Conservation (phyloP, 2,888 invertebrate species). For the Cephus nigrinus region DNA sequence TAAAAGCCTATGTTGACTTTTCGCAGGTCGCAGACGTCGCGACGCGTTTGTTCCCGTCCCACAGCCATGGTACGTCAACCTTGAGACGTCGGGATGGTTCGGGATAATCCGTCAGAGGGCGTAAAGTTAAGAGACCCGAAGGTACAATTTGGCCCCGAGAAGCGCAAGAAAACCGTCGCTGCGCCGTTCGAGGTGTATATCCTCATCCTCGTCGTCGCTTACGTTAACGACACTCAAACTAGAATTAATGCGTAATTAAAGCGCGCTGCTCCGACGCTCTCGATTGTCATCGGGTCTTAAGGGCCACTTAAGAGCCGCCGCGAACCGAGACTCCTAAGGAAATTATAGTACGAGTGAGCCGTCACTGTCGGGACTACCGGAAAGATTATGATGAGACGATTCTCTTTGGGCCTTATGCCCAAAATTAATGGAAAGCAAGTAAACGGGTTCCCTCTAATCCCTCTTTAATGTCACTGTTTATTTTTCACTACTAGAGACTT, state of each 20-base stretch:
- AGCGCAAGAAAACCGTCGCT: slow-evolving; percentile 32
- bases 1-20: background rate
- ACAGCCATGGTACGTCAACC: background rate
- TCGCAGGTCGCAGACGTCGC: background rate
- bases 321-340: background rate
- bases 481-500: slow-evolving; percentile 15
- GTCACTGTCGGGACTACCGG: background rate
- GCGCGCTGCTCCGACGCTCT: slow-evolving; percentile 31
- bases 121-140: slow-evolving; percentile 35
- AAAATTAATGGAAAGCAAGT: background rate
- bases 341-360: slow-evolving; percentile 1
- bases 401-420: background rate
- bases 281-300: slow-evolving; percentile 44
- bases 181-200: slow-evolving; percentile 29
- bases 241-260: slow-evolving; percentile 55
- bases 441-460: slow-evolving; percentile 25
- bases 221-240: slow-evolving; percentile 46
- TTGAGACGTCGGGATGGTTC: background rate
- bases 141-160: slow-evolving; percentile 45
- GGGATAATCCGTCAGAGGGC: slow-evolving; percentile 1
- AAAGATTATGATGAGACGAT: background rate
- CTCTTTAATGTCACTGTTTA: slow-evolving; percentile 24
- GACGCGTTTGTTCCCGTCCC: background rate
- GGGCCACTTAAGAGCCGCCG: slow-evolving; percentile 32
- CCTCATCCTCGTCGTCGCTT: slow-evolving; percentile 9